These are phyloP conservation scores for Resseliella maxima DNA, from an alignment of 2,888 invertebrate genomes.

Conservation along the genomic window DNA sequence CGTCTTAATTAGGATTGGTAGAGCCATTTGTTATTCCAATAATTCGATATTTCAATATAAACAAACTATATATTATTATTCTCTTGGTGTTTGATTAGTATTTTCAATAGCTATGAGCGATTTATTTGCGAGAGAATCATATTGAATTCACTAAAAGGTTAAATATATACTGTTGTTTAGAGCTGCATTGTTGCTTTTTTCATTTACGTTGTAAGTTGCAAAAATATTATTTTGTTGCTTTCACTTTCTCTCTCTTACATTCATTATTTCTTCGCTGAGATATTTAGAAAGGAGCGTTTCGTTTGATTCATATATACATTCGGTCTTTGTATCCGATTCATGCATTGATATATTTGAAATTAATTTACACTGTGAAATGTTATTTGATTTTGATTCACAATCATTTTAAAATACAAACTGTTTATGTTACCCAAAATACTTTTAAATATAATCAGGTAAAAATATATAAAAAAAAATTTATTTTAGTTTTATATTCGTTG, in stretches of 20 bases:
- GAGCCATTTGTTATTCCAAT: not conserved
- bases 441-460: no score
- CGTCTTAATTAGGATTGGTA: no score
- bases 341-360: no score
- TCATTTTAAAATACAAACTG: no score
- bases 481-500: no score
- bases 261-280: not conserved
- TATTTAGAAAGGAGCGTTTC: not conserved
- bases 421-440: no score
- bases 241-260: not conserved
- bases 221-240: not conserved
- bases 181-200: not conserved
- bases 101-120: constrained; percentile 30
- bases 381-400: no score
- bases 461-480: no score
- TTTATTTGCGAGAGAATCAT: not conserved
- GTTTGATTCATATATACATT: no score
- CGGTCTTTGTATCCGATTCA: no score
- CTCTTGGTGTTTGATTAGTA: not conserved
- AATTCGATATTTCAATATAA: not conserved
- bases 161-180: not conserved
- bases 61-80: not conserved
- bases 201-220: not conserved
- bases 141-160: not conserved
- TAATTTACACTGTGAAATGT: no score